phyloP scores from a whole-genome alignment of 1,140 invertebrate species.

The Hylaeus anthracinus region DNA sequence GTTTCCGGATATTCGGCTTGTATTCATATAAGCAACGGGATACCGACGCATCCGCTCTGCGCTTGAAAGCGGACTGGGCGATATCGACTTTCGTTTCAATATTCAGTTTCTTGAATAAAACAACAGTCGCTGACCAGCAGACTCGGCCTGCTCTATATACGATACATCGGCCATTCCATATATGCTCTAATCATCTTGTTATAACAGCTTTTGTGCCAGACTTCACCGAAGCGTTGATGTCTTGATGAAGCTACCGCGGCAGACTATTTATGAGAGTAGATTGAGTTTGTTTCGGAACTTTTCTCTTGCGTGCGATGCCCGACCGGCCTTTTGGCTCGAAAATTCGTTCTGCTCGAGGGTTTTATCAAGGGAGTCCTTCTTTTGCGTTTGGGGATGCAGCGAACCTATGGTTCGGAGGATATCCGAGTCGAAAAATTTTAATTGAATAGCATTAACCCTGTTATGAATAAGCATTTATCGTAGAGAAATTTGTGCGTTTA shows the following conservation, averaged over 20 bases:
- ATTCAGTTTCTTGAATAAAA: slow-evolving; percentile 68
- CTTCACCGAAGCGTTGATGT: neutral
- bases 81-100: slow-evolving; percentile 65
- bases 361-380: no score
- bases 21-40: slow-evolving; percentile 44
- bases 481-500: no score
- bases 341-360: no score
- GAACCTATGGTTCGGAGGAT: no score
- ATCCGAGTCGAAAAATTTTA: no score
- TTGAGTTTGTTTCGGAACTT: neutral
- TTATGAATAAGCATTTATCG: no score
- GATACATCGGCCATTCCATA: neutral
- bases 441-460: no score
- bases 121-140: slow-evolving; percentile 54
- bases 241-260: neutral
- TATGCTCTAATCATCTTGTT: slow-evolving; percentile 38
- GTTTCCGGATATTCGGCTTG: slow-evolving; percentile 26
- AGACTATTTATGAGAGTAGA: neutral
- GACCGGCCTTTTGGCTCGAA: no score
- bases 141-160: slow-evolving; percentile 13
- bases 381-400: neutral
- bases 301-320: no score
- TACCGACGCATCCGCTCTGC: slow-evolving; percentile 48
- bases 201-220: slow-evolving; percentile 24
- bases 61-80: slow-evolving; percentile 48